Evolutionary conservation across 2,888 invertebrate genomes (phyloP).

Genomic region (Tipula lateralis): DNA sequence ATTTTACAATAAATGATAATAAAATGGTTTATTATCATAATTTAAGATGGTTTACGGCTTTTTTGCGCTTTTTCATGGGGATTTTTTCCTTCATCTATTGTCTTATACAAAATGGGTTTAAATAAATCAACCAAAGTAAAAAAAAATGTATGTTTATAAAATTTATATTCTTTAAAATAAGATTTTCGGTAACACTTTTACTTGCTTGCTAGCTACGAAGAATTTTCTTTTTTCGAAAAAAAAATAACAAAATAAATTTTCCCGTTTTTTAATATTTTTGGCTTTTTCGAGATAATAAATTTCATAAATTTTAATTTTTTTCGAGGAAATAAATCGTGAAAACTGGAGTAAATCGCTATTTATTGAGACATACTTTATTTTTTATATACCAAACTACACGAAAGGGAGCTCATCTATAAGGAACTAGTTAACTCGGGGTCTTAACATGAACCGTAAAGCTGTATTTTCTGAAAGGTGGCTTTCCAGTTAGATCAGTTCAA

Average conservation of each 20-base stretch:
- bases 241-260: background rate
- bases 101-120: constrained; percentile 19
- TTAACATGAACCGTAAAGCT: no score
- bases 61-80: background rate
- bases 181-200: background rate
- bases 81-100: constrained; percentile 24
- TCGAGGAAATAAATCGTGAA: background rate
- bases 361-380: no score
- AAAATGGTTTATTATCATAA: constrained; percentile 19
- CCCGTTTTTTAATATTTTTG: constrained; percentile 14
- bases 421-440: no score
- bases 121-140: background rate
- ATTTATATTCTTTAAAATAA: constrained; percentile 24
- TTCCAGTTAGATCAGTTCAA: no score
- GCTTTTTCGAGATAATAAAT: background rate
- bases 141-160: background rate
- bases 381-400: no score
- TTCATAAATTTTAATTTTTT: background rate
- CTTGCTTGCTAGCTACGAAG: background rate
- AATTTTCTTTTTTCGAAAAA: background rate
- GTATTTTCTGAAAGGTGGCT: no score
- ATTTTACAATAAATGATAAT: constrained; percentile 19
- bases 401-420: no score
- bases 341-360: background rate
- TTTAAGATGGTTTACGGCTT: constrained; percentile 24